A percentile compares a stretch with the other conserved stretches of the same genome.
These are phyloP conservation scores for Malacoctenus gilli DNA, from an alignment of 2,797 vertebrate genomes.

Conservation along the genomic window DNA sequence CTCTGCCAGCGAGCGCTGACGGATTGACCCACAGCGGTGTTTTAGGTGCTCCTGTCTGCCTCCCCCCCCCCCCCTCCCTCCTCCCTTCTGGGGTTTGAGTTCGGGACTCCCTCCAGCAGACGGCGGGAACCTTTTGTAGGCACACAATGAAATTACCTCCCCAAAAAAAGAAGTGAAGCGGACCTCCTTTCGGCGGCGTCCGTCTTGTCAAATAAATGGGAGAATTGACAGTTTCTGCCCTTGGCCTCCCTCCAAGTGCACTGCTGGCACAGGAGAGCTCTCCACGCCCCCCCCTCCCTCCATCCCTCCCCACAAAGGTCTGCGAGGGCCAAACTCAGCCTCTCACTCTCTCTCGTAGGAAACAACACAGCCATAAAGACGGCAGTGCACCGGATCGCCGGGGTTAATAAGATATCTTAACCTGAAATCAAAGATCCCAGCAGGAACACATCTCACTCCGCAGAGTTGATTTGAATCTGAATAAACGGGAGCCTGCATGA, in stretches of 20 bases:
- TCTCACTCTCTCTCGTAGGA: not conserved
- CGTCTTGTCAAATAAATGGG: no score
- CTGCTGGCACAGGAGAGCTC: constrained; percentile 10
- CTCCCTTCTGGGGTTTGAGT: no score
- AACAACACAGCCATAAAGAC: not conserved
- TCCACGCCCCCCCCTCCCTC: not conserved
- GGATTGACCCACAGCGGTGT: constrained; percentile 55
- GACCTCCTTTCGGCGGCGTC: constrained; percentile 17
- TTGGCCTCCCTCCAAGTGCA: constrained; percentile 17
- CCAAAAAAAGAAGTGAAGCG: constrained; percentile 16
- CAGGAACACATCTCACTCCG: not conserved
- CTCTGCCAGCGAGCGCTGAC: constrained; percentile 64
- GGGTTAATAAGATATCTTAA: constrained; percentile 28
- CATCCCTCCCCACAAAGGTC: constrained; percentile 3
- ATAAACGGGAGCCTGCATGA: not conserved
- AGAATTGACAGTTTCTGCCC: no score
- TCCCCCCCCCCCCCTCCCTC: not conserved
- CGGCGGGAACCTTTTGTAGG: constrained; percentile 16
- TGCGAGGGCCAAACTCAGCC: constrained; percentile 20
- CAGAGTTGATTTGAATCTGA: constrained; percentile 8
- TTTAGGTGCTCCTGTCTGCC: constrained; percentile 11
- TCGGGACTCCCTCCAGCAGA: no score
- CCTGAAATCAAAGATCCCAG: not conserved
- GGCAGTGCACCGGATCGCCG: not conserved
- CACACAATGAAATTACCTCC: not conserved